Evolutionary conservation across 2,113 vertebrate genomes (phyloP), one percentile per base, ranked within the genome.

Genomic region (Ammodytes dubius): DNA sequence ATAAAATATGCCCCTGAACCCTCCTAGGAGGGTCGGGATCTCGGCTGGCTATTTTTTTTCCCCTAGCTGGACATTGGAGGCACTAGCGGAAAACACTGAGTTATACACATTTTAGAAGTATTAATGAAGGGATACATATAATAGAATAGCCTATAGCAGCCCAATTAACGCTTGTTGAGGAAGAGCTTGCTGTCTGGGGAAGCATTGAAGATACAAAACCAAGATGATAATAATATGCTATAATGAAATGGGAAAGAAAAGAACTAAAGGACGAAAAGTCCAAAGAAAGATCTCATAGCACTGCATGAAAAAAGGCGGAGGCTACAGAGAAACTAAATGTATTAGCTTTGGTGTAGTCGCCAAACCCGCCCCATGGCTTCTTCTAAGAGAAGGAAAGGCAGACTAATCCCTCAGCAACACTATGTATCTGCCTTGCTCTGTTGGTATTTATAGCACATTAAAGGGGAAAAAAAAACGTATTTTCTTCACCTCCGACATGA

Each of bases 361-460:
- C 53, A 49, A 56, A 74, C 74, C 40, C 61, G 79, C 49, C 59
- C 66, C 42, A 15, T 67, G 40, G 46, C 67, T 80, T 80, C 74
- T 61, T 59, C 58, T 27, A 65, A 50, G 12, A 47, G 65, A 85
- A 77, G 74, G 58, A 74, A 81, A 77, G 83, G 71, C 82, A 87
- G 59, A 84, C 74, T 76, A 87, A 85, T 87, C 84, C 75, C 57
- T 74, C 61, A 68, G 65, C 70, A 73, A 76, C 58, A 66, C 54
- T 8, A 58, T 87, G 81, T 82, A 77, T 89, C 84, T 70, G 57
- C 50, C 12, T 46, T 27, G 40, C 58, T 70, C 52, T 78, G 79
- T 76, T 74, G 19, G 39, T 40, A 91, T 92, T 90, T 87, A 91
- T 83, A 87, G 75, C 37, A 47, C 53, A 61, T 53, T 81, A 76